These are phyloP conservation scores for Oxyruncus cristatus DNA, from an alignment of 2,113 vertebrate species.

Conservation along the genomic window DNA sequence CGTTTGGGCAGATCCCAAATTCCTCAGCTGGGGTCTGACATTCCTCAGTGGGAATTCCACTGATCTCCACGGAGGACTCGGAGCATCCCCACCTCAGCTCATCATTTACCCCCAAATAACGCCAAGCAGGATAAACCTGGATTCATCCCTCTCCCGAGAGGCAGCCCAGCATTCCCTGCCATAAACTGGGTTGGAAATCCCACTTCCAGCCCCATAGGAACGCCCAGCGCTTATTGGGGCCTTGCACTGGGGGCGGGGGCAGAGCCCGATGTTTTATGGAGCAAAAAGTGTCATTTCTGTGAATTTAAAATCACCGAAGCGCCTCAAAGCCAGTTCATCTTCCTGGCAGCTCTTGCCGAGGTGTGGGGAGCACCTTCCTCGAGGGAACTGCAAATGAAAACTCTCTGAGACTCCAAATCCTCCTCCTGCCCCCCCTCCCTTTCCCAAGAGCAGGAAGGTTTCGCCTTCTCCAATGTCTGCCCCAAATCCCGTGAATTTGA, in stretches of 20 bases:
- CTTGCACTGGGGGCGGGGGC: accelerated
- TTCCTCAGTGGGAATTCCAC: accelerated
- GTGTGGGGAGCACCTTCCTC: neutral
- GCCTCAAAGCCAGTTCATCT: neutral
- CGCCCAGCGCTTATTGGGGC: neutral
- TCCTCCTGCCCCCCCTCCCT: neutral
- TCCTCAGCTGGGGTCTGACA: neutral
- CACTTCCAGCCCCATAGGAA: neutral
- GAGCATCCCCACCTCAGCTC: neutral
- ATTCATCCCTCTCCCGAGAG: accelerated
- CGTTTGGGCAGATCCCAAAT: neutral
- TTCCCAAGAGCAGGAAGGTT: neutral
- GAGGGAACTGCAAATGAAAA: too few species aligned
- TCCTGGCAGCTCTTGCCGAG: neutral
- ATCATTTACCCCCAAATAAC: neutral
- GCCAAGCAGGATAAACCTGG: accelerated
- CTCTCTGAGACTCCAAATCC: neutral
- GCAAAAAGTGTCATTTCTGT: neutral
- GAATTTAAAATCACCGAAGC: neutral
- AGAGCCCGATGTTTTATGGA: neutral
- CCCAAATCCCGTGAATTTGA: neutral
- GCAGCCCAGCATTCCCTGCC: neutral
- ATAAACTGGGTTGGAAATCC: accelerated
- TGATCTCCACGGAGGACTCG: accelerated
- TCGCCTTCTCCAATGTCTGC: neutral